Base-by-base conservation (phyloP, 1,140 invertebrate genomes). In the Drosophila leontia region DNA sequence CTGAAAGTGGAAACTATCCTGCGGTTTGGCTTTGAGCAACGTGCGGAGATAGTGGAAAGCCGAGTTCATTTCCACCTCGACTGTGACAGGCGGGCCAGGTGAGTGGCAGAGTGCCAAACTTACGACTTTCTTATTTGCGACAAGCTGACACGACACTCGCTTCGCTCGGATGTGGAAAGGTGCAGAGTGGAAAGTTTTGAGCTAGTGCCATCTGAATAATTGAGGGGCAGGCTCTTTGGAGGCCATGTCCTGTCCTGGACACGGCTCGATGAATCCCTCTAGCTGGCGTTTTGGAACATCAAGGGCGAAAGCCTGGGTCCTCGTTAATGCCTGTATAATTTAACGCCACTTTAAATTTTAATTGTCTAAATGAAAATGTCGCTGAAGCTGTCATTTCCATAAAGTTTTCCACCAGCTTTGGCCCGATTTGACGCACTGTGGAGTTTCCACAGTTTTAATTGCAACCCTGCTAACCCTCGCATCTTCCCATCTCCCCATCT, bases 291-390 rank as follows among this genome's bases (percentile, higher is more conserved):
- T 44, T 44, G 23, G 35, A 17, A 34, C 29, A 35, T 58, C 50
- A 51, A 51, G n/a, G 9, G 26, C 15, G 23, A 23, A 23, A 23
- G 23, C 1, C 48, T 11, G 34, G 8, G 37, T 13, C 51, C 63
- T 62, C 70, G 63, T 82, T 91, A 91, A 91, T 91, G 69, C 90
- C 80, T 91, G 88, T 90, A 92, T 91, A 91, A 91, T 91, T 91
- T 90, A 91, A 91, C 90, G 90, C 90, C 84, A 91, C 86, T 91
- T 91, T 91, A 91, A 86, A 90, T 91, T 91, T 91, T 91, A 91
- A 91, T 91, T 91, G 90, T 91, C 91, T 83, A 88, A 91, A 91
- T 90, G 90, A 85, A 86, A 90, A 91, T 91, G 86, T 90, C 87
- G 86, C 81, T 59, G 39, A 68, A 39, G 80, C 84, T 85, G 85